Conservation (phyloP, 1,140 invertebrate species). For the Bombus cullumanus region DNA sequence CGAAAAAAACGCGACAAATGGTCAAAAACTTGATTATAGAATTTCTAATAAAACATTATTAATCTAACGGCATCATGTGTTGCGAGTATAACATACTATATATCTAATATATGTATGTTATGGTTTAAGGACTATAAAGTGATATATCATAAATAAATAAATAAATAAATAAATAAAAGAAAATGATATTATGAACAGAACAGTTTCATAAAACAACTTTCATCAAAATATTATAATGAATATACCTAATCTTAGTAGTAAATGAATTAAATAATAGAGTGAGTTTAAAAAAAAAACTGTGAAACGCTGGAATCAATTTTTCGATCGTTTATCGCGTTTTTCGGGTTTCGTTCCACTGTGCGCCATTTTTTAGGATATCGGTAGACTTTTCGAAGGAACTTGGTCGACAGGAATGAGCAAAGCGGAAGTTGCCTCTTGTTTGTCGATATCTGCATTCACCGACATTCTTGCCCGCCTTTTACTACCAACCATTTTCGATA, state of each 20-base stretch:
- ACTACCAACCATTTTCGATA: conserved; percentile 88
- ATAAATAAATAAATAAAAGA: no score
- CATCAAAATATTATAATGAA: no score
- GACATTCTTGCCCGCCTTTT: conserved; percentile 88
- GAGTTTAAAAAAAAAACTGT: no score
- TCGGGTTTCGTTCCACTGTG: conserved; percentile 43
- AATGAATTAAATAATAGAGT: no score
- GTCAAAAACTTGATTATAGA: not conserved
- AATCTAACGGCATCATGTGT: no score
- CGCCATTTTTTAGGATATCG: conserved; percentile 33
- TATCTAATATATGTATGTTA: no score
- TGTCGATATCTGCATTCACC: conserved; percentile 88
- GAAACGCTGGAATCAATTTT: not conserved
- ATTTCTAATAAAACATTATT: not conserved
- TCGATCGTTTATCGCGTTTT: conserved; percentile 10
- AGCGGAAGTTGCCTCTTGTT: conserved; percentile 87
- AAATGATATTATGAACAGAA: no score
- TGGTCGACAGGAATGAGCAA: conserved; percentile 79
- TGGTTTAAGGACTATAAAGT: no score
- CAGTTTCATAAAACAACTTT: no score
- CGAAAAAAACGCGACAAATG: conserved; percentile 15
- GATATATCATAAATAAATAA: no score
- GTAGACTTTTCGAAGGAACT: conserved; percentile 62
- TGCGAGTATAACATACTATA: no score
- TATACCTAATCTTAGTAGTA: no score